phyloP scores from a whole-genome alignment of 2,113 vertebrate genomes.

The Urocynchramus pylzowi region DNA sequence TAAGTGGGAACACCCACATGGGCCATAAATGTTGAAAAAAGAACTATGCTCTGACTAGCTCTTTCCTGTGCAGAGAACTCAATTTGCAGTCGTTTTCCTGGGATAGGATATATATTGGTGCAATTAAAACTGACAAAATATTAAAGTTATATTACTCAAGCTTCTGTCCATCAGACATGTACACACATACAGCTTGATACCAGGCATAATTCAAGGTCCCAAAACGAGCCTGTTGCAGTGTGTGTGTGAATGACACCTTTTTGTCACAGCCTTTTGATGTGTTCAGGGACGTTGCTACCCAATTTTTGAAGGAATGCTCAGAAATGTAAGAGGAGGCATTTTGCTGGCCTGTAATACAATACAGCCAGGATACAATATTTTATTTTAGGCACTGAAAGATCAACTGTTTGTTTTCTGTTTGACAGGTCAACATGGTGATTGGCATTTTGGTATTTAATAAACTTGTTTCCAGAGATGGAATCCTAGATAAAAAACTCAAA shows the following conservation, averaged over 20 bases:
- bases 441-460: constrained; percentile 99
- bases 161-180: background rate
- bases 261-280: background rate
- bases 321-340: background rate
- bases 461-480: constrained; percentile 99
- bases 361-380: background rate
- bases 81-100: background rate
- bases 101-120: background rate
- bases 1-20: background rate
- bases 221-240: background rate
- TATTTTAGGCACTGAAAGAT: constrained; percentile 33
- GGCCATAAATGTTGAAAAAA: background rate
- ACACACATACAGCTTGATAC: background rate
- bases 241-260: background rate
- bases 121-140: background rate
- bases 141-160: background rate
- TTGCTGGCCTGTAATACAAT: background rate
- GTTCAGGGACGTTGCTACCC: background rate
- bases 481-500: constrained; percentile 99
- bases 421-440: constrained; percentile 99
- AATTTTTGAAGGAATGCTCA: background rate
- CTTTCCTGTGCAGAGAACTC: background rate
- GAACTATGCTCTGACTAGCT: background rate
- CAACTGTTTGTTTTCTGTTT: constrained; percentile 69
- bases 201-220: background rate